Evolutionary conservation across 1,140 invertebrate genomes (phyloP).

Genomic region (Cherax quadricarinatus): DNA sequence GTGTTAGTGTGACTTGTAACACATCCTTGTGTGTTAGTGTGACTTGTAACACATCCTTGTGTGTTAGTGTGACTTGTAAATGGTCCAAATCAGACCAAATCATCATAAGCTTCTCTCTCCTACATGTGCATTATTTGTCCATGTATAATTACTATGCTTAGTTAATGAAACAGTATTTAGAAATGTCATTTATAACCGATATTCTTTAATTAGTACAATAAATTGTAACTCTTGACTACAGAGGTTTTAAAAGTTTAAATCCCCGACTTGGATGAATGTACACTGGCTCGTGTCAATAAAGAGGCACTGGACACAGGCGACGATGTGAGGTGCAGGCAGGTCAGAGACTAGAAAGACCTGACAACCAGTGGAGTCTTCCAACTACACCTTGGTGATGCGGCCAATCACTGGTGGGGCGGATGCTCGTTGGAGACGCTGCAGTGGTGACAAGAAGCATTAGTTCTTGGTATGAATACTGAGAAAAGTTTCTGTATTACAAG

Average conservation of each 20-base stretch:
- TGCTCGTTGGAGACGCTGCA: constrained; percentile 40
- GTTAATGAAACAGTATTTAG: background rate
- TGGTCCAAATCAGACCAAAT: too few species aligned
- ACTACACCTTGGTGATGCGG: constrained; percentile 55
- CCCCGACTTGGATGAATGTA: constrained; percentile 50
- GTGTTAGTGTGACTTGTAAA: too few species aligned
- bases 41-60: too few species aligned
- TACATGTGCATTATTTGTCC: too few species aligned
- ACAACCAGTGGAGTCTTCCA: background rate
- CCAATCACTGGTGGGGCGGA: constrained; percentile 52
- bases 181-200: background rate
- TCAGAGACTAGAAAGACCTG: background rate
- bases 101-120: too few species aligned
- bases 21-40: too few species aligned
- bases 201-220: background rate
- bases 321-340: background rate
- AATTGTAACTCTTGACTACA: background rate
- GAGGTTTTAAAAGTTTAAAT: background rate
- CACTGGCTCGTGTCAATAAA: constrained; percentile 29
- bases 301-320: constrained; percentile 37
- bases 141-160: background rate
- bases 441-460: background rate
- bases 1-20: too few species aligned
- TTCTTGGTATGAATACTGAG: background rate
- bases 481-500: background rate